These are phyloP conservation scores for Lepus timidus DNA, from an alignment of 2,113 vertebrate genomes.

Conservation along the genomic window DNA sequence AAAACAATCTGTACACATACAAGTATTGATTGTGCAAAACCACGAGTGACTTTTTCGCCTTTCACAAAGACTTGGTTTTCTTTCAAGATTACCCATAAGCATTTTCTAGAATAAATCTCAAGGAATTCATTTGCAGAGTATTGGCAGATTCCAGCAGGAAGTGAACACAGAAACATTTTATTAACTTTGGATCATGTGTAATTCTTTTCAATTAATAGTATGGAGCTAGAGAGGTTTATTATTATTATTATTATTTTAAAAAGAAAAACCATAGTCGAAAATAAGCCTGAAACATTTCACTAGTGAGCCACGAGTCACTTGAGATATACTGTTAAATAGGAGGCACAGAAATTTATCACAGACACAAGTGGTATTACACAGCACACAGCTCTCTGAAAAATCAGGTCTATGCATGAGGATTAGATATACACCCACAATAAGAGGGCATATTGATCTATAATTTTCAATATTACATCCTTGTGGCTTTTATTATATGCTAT, in stretches of 20 bases:
- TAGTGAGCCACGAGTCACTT: slow-evolving; percentile 67
- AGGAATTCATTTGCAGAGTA: neutral
- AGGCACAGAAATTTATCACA: slow-evolving; percentile 74
- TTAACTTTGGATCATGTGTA: slow-evolving; percentile 15
- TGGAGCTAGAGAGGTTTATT: slow-evolving; percentile 43
- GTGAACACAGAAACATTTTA: neutral
- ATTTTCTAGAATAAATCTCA: slow-evolving; percentile 44
- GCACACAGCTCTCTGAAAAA: slow-evolving; percentile 78
- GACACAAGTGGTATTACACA: slow-evolving; percentile 60
- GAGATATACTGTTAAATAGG: slow-evolving; percentile 75
- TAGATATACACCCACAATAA: slow-evolving; percentile 81
- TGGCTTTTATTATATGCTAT: slow-evolving; percentile 84
- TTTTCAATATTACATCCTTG: slow-evolving; percentile 85
- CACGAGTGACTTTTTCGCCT: neutral
- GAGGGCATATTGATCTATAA: slow-evolving; percentile 82
- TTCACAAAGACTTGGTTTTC: slow-evolving; percentile 2
- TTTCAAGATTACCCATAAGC: slow-evolving; percentile 47
- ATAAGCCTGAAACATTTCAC: slow-evolving; percentile 76
- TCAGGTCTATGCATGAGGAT: slow-evolving; percentile 68
- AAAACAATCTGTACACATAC: neutral
- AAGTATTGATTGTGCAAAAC: slow-evolving; percentile 7
- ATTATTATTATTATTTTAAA: no score
- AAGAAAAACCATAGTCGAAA: slow-evolving; percentile 56
- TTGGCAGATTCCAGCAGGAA: neutral
- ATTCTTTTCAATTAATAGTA: slow-evolving; percentile 65